Conservation (phyloP, 2,797 vertebrate species). For the Acrocephalus scirpaceus region DNA sequence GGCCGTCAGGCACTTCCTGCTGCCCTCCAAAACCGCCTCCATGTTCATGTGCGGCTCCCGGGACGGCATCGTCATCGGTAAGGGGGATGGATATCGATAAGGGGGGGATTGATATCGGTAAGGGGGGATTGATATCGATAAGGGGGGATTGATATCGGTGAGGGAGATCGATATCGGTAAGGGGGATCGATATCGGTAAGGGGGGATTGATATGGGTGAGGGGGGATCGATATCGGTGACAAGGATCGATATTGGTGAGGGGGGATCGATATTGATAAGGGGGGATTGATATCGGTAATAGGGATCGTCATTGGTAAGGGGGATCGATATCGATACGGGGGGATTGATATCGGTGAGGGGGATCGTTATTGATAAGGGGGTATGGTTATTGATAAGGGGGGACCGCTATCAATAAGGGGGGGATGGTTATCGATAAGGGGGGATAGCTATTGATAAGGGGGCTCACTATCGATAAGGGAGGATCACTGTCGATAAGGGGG, state of each 20-base stretch:
- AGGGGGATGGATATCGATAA: conserved; percentile 74
- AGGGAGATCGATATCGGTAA: too few species aligned
- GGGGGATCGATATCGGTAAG: fast-evolving
- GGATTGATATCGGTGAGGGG: too few species aligned
- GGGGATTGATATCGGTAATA: too few species aligned
- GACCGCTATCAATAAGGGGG: too few species aligned
- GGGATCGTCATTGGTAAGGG: fast-evolving
- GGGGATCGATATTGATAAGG: fast-evolving
- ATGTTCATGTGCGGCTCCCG: conserved; percentile 83
- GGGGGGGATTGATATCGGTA: fast-evolving
- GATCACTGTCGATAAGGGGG: background rate
- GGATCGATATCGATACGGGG: too few species aligned
- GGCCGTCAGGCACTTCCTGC: conserved; percentile 70
- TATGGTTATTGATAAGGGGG: too few species aligned
- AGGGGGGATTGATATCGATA: too few species aligned
- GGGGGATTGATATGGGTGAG: too few species aligned
- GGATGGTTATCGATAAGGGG: conserved; percentile 65
- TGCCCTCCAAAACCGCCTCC: conserved; percentile 75
- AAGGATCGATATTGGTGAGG: fast-evolving
- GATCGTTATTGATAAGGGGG: too few species aligned
- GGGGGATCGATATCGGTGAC: fast-evolving
- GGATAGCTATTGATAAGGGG: fast-evolving
- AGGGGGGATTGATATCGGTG: fast-evolving
- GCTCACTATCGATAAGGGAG: background rate
- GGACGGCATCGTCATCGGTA: conserved; percentile 82